A percentile compares a stretch with the other conserved stretches of the same genome.
These are phyloP conservation scores for Prinia subflava DNA, from an alignment of 2,113 vertebrate genomes.

Conservation along the genomic window DNA sequence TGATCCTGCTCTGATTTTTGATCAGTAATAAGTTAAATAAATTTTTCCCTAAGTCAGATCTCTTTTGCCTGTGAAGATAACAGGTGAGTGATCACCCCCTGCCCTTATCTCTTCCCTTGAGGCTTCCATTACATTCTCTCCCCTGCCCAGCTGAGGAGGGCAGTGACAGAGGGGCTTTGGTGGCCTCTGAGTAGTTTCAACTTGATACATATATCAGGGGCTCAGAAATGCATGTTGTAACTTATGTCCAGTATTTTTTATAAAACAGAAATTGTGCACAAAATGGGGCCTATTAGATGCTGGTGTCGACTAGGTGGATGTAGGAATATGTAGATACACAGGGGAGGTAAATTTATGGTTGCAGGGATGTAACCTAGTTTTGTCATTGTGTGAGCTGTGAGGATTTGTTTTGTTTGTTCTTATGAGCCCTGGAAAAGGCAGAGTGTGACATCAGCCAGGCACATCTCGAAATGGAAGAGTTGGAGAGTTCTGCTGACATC, in stretches of 20 bases:
- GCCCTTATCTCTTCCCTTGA: background rate
- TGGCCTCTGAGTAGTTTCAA: background rate
- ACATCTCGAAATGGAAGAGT: background rate
- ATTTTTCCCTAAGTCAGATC: background rate
- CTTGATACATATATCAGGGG: no score
- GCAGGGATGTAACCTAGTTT: background rate
- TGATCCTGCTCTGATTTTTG: background rate
- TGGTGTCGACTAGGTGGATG: background rate
- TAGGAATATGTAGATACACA: background rate
- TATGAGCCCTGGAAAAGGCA: background rate
- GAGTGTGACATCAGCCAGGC: background rate
- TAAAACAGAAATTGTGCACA: background rate
- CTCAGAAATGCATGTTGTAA: background rate
- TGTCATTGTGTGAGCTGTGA: background rate
- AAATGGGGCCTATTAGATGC: background rate
- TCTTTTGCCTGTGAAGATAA: background rate
- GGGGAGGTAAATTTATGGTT: background rate
- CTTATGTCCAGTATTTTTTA: background rate
- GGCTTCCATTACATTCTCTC: background rate
- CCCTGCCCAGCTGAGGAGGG: background rate
- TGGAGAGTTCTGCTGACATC: background rate
- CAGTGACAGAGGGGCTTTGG: background rate
- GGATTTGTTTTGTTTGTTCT: background rate
- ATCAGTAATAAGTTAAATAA: background rate
- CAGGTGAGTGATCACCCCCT: background rate